These are phyloP conservation scores for Megalops cyprinoides DNA, from an alignment of 2,797 vertebrate species.

Conservation along the genomic window DNA sequence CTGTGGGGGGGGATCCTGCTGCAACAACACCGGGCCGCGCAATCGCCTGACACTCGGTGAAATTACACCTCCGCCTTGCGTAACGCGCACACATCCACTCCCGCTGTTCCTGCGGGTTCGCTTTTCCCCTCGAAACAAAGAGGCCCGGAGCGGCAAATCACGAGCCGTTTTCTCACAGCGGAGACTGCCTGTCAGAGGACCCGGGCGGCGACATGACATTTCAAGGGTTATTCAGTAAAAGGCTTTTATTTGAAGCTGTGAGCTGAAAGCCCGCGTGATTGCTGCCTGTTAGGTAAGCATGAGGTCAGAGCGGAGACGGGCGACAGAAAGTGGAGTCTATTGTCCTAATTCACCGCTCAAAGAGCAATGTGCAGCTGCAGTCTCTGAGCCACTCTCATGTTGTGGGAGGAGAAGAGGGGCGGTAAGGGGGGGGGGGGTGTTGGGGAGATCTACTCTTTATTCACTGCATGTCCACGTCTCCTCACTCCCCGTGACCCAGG, in stretches of 20 bases:
- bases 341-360: not conserved
- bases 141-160: no score
- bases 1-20: not conserved
- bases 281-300: not conserved
- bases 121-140: no score
- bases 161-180: not conserved
- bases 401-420: not conserved
- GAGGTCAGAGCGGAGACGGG: not conserved
- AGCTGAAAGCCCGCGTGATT: not conserved
- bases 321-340: not conserved
- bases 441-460: not conserved
- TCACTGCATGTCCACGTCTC: not conserved
- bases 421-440: not conserved
- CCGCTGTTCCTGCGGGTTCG: not conserved
- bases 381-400: not conserved
- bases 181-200: not conserved
- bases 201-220: not conserved
- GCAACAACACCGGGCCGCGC: not conserved
- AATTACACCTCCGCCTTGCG: conserved; percentile 14
- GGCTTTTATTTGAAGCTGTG: not conserved
- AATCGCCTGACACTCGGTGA: not conserved
- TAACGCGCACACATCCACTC: conserved; percentile 13
- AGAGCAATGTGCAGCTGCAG: not conserved
- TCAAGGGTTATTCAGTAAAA: not conserved
- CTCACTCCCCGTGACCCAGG: not conserved